These are phyloP conservation scores for Nomada lathburiana DNA, from an alignment of 2,888 invertebrate genomes.

Conservation along the genomic window DNA sequence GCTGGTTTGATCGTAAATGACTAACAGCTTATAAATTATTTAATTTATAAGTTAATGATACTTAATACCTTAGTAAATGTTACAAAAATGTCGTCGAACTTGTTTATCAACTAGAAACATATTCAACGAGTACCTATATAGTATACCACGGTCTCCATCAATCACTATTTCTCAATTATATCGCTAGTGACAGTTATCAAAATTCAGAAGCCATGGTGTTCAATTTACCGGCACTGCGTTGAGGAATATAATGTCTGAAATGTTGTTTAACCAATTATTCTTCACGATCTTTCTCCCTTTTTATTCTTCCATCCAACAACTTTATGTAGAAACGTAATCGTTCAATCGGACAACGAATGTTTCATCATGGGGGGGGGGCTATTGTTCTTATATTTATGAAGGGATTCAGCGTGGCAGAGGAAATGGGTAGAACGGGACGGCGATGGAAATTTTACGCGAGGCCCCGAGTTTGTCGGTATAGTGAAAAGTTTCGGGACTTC, in stretches of 20 bases:
- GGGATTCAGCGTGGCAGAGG: neutral
- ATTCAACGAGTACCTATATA: neutral
- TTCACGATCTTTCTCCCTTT: too few species aligned
- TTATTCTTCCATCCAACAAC: too few species aligned
- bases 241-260: too few species aligned
- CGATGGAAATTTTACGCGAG: conserved; percentile 37
- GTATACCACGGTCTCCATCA: neutral
- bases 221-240: too few species aligned
- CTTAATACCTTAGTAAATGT: too few species aligned
- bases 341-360: neutral
- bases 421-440: neutral
- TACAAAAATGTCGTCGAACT: neutral
- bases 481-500: conserved; percentile 59
- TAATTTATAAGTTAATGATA: too few species aligned
- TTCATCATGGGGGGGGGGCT: neutral
- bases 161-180: conserved; percentile 4
- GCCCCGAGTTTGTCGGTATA: conserved; percentile 21
- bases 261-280: too few species aligned
- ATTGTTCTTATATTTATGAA: neutral
- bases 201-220: neutral
- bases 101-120: neutral
- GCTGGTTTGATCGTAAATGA: too few species aligned
- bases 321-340: neutral
- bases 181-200: conserved; percentile 3
- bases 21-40: too few species aligned